Percentiles rank a stretch among this genome's conserved stretches.
phyloP scores from a whole-genome alignment of 1,140 invertebrate genomes.

The Drosophila eugracilis region DNA sequence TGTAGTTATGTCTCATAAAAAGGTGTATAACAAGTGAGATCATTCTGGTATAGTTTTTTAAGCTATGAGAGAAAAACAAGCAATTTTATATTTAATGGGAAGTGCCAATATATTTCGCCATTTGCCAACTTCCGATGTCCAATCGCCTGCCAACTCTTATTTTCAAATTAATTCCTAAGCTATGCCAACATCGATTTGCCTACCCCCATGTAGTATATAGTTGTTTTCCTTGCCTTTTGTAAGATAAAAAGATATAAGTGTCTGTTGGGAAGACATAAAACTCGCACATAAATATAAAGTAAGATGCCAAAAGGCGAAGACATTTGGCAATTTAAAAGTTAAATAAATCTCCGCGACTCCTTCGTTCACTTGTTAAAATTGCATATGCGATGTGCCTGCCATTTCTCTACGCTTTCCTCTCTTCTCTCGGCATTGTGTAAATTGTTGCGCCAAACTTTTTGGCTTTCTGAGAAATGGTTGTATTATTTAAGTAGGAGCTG shows the following conservation, averaged over 20 bases:
- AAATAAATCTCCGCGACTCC: conserved; percentile 63
- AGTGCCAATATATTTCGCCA: conserved; percentile 11
- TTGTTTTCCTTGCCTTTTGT: not conserved
- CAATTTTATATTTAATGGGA: conserved; percentile 6
- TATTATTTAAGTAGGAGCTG: conserved; percentile 58
- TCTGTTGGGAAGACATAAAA: conserved; percentile 47
- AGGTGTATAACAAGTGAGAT: not conserved
- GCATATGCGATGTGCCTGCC: conserved; percentile 38
- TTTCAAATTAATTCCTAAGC: conserved; percentile 68
- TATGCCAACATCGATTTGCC: conserved; percentile 63
- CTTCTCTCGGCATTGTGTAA: conserved; percentile 57
- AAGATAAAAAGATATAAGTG: conserved; percentile 12
- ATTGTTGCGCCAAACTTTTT: conserved; percentile 58
- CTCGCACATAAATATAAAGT: conserved; percentile 56
- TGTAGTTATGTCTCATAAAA: conserved; percentile 7
- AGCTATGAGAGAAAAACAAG: not conserved
- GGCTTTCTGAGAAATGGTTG: conserved; percentile 59
- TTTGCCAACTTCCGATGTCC: conserved; percentile 46
- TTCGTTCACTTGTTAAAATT: conserved; percentile 33
- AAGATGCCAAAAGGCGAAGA: conserved; percentile 50
- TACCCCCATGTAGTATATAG: too few species aligned
- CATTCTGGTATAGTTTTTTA: conserved; percentile 7
- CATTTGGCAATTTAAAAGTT: conserved; percentile 73
- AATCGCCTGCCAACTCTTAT: conserved; percentile 53
- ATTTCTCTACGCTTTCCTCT: not conserved